These are phyloP conservation scores for Megaleporinus macrocephalus DNA, from an alignment of 2,113 vertebrate genomes.

Conservation along the genomic window DNA sequence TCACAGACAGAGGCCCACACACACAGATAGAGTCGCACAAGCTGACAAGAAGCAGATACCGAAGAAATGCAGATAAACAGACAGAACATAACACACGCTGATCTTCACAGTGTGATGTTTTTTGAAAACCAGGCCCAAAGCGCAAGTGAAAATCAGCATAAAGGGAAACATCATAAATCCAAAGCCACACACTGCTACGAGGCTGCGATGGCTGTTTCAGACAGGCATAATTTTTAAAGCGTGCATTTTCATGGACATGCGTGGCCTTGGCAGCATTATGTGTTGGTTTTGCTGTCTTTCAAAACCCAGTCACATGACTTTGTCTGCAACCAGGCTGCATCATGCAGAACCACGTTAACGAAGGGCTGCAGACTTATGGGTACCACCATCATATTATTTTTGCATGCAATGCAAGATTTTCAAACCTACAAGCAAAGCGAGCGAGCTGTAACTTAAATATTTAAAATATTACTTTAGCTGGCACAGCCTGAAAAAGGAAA, in stretches of 20 bases:
- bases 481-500: constrained; percentile 3
- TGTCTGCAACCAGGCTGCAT: not conserved
- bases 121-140: not conserved
- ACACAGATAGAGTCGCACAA: constrained; percentile 15
- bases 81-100: not conserved
- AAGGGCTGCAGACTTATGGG: not conserved
- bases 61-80: not conserved
- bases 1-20: not conserved
- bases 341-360: constrained; percentile 18
- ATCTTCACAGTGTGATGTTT: not conserved
- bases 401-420: constrained; percentile 37
- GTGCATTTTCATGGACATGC: not conserved
- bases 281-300: not conserved
- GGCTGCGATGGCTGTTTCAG: not conserved
- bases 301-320: constrained; percentile 1
- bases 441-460: constrained; percentile 45
- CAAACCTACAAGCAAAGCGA: constrained; percentile 13
- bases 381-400: constrained; percentile 37
- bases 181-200: not conserved
- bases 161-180: not conserved
- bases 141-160: not conserved
- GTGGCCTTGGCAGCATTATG: not conserved
- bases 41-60: constrained; percentile 1
- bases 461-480: constrained; percentile 49
- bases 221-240: not conserved